Evolutionary conservation across 2,888 invertebrate species (phyloP).

Genomic region (Loripinus fragilis): DNA sequence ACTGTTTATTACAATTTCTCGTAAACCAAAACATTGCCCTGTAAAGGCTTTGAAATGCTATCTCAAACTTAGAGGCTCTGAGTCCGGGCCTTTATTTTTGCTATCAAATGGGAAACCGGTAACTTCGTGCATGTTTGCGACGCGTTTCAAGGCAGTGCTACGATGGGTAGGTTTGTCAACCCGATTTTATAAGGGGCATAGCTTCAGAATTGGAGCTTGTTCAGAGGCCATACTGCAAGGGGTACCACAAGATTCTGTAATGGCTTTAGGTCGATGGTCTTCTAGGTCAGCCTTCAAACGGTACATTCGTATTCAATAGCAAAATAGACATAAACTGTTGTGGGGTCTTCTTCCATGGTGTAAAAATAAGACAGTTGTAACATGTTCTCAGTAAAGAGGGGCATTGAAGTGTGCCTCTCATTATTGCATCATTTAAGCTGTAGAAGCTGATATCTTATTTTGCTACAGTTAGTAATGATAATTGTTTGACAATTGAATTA

Average conservation of each 20-base stretch:
- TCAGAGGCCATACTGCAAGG: constrained; percentile 2
- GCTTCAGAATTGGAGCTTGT: constrained; percentile 15
- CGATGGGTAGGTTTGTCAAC: not conserved
- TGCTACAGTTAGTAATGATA: too few species aligned
- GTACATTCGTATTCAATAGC: not conserved
- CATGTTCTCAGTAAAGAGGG: not conserved
- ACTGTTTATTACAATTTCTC: constrained; percentile 15
- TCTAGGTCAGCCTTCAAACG: constrained; percentile 5
- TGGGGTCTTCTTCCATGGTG: not conserved
- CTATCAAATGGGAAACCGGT: constrained; percentile 1
- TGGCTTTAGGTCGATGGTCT: constrained; percentile 9
- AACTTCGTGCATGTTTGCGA: not conserved
- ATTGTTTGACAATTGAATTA: too few species aligned
- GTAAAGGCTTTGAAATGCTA: constrained; percentile 8
- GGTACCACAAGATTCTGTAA: constrained; percentile 2
- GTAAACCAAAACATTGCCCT: constrained; percentile 5
- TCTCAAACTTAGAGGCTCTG: not conserved
- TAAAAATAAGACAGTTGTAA: not conserved
- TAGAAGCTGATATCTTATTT: too few species aligned
- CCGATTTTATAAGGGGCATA: constrained; percentile 4
- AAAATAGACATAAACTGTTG: too few species aligned
- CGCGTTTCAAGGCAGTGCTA: not conserved
- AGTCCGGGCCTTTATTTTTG: constrained; percentile 11
- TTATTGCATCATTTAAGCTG: too few species aligned
- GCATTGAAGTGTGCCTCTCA: constrained; percentile 5